Evolutionary conservation across 2,888 invertebrate species (phyloP).

Genomic region (Entomobrya multifasciata): DNA sequence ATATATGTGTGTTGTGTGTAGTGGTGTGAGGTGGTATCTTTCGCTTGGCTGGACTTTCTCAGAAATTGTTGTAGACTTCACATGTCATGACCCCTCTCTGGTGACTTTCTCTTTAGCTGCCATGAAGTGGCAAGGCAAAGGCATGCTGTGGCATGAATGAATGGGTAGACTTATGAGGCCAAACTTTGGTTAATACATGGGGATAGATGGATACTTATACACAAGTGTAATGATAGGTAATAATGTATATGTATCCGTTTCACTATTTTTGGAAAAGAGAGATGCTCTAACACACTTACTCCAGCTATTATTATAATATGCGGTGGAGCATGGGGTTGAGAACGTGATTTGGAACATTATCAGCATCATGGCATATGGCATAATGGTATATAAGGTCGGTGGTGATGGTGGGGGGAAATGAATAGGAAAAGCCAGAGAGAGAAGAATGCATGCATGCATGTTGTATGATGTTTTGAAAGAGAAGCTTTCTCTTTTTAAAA

Average conservation of each 20-base stretch:
- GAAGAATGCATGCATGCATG: slow-evolving; percentile 16
- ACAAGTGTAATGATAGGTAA: not conserved
- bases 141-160: slow-evolving; percentile 45
- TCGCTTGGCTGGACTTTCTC: slow-evolving; percentile 31
- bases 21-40: not conserved
- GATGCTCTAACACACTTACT: not conserved
- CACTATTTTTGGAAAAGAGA: slow-evolving; percentile 2
- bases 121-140: not conserved
- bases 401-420: not conserved
- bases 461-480: no score
- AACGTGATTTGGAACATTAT: slow-evolving; percentile 48
- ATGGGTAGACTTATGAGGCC: slow-evolving; percentile 3
- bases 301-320: slow-evolving; percentile 22
- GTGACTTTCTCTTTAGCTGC: slow-evolving; percentile 35
- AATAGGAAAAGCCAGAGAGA: not conserved
- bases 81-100: slow-evolving; percentile 50
- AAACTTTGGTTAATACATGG: slow-evolving; percentile 27
- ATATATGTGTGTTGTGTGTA: slow-evolving; percentile 21
- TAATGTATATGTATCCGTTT: not conserved
- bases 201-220: slow-evolving; percentile 6
- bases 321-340: slow-evolving; percentile 44
- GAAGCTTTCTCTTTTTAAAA: slow-evolving; percentile 30
- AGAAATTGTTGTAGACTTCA: slow-evolving; percentile 29
- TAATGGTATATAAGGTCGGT: not conserved
- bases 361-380: slow-evolving; percentile 27